These are phyloP conservation scores for Poecilia gillii DNA, from an alignment of 2,797 vertebrate species.

Conservation along the genomic window DNA sequence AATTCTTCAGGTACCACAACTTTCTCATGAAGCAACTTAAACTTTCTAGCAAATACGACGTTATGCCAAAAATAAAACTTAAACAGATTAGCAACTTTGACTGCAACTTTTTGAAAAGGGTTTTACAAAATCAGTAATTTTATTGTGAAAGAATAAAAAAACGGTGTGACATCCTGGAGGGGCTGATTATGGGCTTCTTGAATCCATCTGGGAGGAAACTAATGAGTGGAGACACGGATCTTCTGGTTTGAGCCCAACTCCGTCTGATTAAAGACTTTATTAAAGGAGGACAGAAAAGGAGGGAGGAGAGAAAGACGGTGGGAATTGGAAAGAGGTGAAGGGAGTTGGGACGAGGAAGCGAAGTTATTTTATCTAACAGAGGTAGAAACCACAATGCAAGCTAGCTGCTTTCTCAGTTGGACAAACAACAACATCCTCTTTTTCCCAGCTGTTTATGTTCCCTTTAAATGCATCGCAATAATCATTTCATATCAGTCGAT, in stretches of 20 bases:
- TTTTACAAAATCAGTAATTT: too few species aligned
- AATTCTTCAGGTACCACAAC: too few species aligned
- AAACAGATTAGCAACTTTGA: too few species aligned
- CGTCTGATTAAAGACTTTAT: slow-evolving; percentile 75
- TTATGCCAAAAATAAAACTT: too few species aligned
- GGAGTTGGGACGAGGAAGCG: slow-evolving; percentile 46
- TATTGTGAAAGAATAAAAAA: too few species aligned
- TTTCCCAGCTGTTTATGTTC: too few species aligned
- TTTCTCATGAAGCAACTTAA: too few species aligned
- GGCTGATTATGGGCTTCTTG: slow-evolving; percentile 68
- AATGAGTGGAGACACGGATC: slow-evolving; percentile 75
- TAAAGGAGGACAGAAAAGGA: slow-evolving; percentile 57
- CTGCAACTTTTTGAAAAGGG: too few species aligned
- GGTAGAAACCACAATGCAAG: slow-evolving; percentile 31
- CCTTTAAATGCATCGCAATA: too few species aligned
- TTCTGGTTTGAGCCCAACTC: slow-evolving; percentile 58
- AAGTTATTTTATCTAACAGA: slow-evolving; percentile 48
- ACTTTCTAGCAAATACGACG: too few species aligned
- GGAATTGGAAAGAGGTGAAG: slow-evolving; percentile 54
- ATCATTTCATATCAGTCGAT: too few species aligned
- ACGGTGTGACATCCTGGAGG: slow-evolving; percentile 17
- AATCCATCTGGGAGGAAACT: slow-evolving; percentile 64
- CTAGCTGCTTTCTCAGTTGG: background rate
- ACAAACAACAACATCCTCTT: too few species aligned
- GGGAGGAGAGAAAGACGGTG: slow-evolving; percentile 28